These are phyloP conservation scores for Leptinotarsa undecemlineata DNA, from an alignment of 1,140 invertebrate genomes.

Conservation along the genomic window DNA sequence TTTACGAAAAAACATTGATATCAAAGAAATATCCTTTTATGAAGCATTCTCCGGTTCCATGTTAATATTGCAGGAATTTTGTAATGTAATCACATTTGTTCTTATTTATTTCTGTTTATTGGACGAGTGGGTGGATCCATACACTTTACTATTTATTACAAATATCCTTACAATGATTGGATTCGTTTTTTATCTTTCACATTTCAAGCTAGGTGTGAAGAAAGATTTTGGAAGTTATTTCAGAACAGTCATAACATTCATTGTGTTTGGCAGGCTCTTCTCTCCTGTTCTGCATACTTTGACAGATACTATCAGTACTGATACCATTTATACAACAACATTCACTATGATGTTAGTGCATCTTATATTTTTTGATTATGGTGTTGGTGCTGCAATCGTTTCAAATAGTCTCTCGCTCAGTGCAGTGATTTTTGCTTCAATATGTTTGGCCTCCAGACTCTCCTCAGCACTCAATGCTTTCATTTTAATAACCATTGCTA, in stretches of 20 bases:
- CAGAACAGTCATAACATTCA: conserved; percentile 74
- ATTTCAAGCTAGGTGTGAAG: conserved; percentile 30
- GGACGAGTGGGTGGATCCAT: conserved; percentile 66
- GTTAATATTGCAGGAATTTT: conserved; percentile 74
- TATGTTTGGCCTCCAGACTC: conserved; percentile 91
- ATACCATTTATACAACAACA: conserved; percentile 93
- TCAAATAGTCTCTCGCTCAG: conserved; percentile 86
- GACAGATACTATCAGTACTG: conserved; percentile 94
- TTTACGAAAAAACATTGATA: conserved; percentile 80
- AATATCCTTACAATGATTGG: conserved; percentile 62
- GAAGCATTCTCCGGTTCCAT: conserved; percentile 75
- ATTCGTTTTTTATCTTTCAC: conserved; percentile 60
- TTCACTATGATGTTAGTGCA: conserved; percentile 86
- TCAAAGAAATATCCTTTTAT: conserved; percentile 68
- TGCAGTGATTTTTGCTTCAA: conserved; percentile 88
- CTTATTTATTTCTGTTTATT: conserved; percentile 75
- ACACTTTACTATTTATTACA: conserved; percentile 63
- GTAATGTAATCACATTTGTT: conserved; percentile 75
- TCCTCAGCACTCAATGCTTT: conserved; percentile 84
- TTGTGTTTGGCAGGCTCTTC: conserved; percentile 81
- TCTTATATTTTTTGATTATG: conserved; percentile 91
- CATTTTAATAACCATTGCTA: conserved; percentile 81
- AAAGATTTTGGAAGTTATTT: conserved; percentile 47
- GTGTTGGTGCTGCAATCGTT: conserved; percentile 76
- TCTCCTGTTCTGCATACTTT: conserved; percentile 92